Base-by-base conservation (phyloP, 2,113 vertebrate species). In the Datnioides undecimradiatus region DNA sequence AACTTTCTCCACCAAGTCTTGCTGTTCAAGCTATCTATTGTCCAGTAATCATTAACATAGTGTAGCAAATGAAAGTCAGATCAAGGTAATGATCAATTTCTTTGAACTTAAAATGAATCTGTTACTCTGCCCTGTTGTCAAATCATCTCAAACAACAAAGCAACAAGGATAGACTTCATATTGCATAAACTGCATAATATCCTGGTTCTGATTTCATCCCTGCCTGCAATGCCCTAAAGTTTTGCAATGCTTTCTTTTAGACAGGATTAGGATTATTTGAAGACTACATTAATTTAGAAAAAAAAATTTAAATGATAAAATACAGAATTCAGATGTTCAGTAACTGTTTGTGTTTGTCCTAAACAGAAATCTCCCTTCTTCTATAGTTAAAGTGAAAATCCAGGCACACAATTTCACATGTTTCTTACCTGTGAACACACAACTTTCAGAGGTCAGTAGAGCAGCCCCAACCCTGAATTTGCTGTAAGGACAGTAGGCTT, bases 401-500 rank as follows among this genome's bases (percentile, higher is more conserved):
- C n/a, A n/a, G 21, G 3, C 49, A 65, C 43, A 36, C 34, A 13
- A 8, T 55, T 58, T 52, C 4, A 21, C 4, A 8, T 21, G 25
- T 25, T 13, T n/a, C 93, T 96, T 92, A 98, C 97, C 97, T 0
- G 94, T 96, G 88, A 96, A 96, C 76, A 98, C 91, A 57, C 41
- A 86, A 58, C 95, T 94, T 0, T 96, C 83, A 0, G 19, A 0
- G 0, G 96, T 95, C 85, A 98, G 94, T 29, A 99, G 90, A 0
- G 98, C 98, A 0, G 98, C 97, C 0, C 98, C 97, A 23, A 99
- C 97, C 4, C 95, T 95, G 92, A 98, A 99, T 27, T 83, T 95
- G 88, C 97, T 98, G 94, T 99, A 99, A n/a, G 96, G 97, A 69
- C 97, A 97, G 78, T 99, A 97, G 0, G 98, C 95, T 0, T 89